Conservation (phyloP, 2,113 vertebrate species). For the Ranitomeya variabilis region DNA sequence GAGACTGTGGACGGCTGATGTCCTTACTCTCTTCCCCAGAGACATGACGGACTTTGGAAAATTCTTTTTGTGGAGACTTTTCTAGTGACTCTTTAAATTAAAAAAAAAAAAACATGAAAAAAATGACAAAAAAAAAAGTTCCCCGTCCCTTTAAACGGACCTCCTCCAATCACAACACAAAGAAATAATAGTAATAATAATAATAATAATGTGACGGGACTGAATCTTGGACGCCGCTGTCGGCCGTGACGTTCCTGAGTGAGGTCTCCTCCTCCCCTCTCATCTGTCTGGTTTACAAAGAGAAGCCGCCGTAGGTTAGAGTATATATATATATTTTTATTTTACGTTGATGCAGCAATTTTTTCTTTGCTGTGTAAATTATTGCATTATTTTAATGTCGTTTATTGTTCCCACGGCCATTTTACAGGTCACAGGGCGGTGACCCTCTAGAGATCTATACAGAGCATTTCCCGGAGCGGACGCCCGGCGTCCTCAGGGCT, state of each 20-base stretch:
- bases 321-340: conserved; percentile 60
- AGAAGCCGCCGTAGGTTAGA: conserved; percentile 46
- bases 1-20: conserved; percentile 64
- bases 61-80: conserved; percentile 56
- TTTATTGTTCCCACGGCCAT: conserved; percentile 18
- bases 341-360: conserved; percentile 61
- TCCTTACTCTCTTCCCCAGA: conserved; percentile 57
- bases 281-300: conserved; percentile 57
- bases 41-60: conserved; percentile 45
- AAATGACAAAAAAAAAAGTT: conserved; percentile 59
- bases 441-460: neutral
- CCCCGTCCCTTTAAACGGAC: conserved; percentile 50
- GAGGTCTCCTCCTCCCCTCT: conserved; percentile 63
- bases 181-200: neutral
- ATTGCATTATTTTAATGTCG: conserved; percentile 58
- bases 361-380: conserved; percentile 63
- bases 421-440: conserved; percentile 19
- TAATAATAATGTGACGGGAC: conserved; percentile 59
- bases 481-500: neutral
- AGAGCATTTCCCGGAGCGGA: neutral
- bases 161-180: conserved; percentile 41
- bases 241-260: conserved; percentile 67
- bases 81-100: conserved; percentile 66
- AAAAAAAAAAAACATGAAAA: conserved; percentile 60
- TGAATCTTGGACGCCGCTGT: conserved; percentile 62